Evolutionary conservation across 2,888 invertebrate species (phyloP).

Genomic region (Endomychus coccineus): DNA sequence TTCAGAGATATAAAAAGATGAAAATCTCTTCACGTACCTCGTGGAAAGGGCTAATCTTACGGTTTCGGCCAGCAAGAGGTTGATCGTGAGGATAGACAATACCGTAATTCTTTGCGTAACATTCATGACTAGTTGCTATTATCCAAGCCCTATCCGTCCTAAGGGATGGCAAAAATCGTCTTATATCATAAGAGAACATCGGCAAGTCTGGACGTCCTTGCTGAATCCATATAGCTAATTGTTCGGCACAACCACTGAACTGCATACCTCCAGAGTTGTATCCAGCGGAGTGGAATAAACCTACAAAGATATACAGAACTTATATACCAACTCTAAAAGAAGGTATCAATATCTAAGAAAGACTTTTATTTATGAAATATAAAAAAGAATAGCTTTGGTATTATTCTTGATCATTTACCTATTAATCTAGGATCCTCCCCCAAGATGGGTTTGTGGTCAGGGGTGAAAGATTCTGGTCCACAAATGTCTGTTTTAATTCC

Average conservation of each 20-base stretch:
- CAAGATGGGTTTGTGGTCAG: conserved; percentile 82
- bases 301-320: too few species aligned
- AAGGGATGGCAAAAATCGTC: conserved; percentile 71
- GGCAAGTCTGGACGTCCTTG: conserved; percentile 75
- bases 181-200: conserved; percentile 80
- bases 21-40: conserved; percentile 41
- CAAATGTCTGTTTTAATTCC: conserved; percentile 84
- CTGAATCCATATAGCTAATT: conserved; percentile 78
- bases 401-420: too few species aligned
- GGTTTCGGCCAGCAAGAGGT: conserved; percentile 70
- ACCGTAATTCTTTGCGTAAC: conserved; percentile 81
- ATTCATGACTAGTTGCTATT: conserved; percentile 76
- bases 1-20: neutral
- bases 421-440: conserved; percentile 64
- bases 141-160: conserved; percentile 67
- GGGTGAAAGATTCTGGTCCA: conserved; percentile 88
- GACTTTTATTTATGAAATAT: too few species aligned
- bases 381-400: too few species aligned
- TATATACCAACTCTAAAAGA: too few species aligned
- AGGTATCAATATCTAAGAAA: too few species aligned
- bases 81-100: conserved; percentile 80
- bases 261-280: conserved; percentile 91
- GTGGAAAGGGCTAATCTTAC: conserved; percentile 60
- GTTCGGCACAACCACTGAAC: conserved; percentile 78
- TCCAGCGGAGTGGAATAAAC: conserved; percentile 79